Conservation (phyloP, 1,140 invertebrate species). For the Ooceraea biroi region DNA sequence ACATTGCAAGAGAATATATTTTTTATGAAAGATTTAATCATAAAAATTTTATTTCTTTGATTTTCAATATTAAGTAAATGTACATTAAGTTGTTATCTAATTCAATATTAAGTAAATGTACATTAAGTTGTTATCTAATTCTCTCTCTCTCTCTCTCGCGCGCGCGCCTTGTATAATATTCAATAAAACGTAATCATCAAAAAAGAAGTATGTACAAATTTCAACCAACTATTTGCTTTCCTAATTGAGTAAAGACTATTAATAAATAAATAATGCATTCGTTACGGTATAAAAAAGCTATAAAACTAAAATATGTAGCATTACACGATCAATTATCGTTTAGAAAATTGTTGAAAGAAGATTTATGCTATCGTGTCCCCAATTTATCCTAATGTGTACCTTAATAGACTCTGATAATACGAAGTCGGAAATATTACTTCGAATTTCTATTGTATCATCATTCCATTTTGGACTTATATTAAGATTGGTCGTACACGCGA, state of each 20-base stretch:
- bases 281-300: neutral
- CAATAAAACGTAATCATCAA: neutral
- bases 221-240: neutral
- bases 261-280: neutral
- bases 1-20: neutral
- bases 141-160: too few species aligned
- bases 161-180: neutral
- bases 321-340: neutral
- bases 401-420: neutral
- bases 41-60: neutral
- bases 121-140: neutral
- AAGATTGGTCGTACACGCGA: neutral
- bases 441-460: neutral
- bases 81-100: neutral
- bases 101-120: neutral
- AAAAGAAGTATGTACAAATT: neutral
- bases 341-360: neutral
- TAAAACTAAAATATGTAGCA: neutral
- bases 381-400: neutral
- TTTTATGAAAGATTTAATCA: neutral
- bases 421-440: neutral
- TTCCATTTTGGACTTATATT: neutral
- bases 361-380: too few species aligned
- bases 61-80: conserved; percentile 6
- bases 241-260: neutral